Evolutionary conservation across 1,140 invertebrate species (phyloP).

Genomic region (Trissolcus basalis): DNA sequence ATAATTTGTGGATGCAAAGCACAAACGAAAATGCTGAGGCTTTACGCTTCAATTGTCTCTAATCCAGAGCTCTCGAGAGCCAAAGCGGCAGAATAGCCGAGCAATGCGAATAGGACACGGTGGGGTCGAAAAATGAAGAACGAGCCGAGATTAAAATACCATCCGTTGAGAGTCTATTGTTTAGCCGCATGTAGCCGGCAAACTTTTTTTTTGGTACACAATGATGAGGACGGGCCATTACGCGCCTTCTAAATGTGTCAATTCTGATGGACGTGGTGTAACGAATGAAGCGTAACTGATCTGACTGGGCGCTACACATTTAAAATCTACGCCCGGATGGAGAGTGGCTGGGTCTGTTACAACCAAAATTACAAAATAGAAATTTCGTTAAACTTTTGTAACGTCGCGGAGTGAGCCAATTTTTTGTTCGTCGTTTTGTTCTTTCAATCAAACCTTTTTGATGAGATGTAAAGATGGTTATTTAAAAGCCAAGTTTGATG

Average conservation of each 20-base stretch:
- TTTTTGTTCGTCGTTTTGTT: too few species aligned
- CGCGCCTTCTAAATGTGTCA: slow-evolving; percentile 39
- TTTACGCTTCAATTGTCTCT: slow-evolving; percentile 64
- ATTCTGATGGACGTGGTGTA: slow-evolving; percentile 57
- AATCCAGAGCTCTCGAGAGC: slow-evolving; percentile 33
- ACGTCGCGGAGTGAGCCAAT: too few species aligned
- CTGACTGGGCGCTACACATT: slow-evolving; percentile 41
- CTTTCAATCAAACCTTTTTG: slow-evolving; percentile 53
- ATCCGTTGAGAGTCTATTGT: slow-evolving; percentile 61
- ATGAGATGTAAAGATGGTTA: slow-evolving; percentile 41
- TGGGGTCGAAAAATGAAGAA: slow-evolving; percentile 41
- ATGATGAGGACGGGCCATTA: slow-evolving; percentile 50
- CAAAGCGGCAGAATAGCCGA: slow-evolving; percentile 26
- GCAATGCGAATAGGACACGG: slow-evolving; percentile 36
- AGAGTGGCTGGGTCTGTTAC: too few species aligned
- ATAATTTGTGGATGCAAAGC: slow-evolving; percentile 46
- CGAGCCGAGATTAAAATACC: slow-evolving; percentile 62
- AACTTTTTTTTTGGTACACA: slow-evolving; percentile 49
- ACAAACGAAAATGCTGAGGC: slow-evolving; percentile 46
- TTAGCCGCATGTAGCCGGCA: slow-evolving; percentile 19
- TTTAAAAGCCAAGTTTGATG: slow-evolving; percentile 42
- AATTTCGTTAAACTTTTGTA: too few species aligned
- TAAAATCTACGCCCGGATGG: slow-evolving; percentile 17
- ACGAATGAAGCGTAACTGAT: slow-evolving; percentile 56
- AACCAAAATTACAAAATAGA: too few species aligned